Conservation (phyloP, 1,140 invertebrate genomes). For the Nixonia krombeini region DNA sequence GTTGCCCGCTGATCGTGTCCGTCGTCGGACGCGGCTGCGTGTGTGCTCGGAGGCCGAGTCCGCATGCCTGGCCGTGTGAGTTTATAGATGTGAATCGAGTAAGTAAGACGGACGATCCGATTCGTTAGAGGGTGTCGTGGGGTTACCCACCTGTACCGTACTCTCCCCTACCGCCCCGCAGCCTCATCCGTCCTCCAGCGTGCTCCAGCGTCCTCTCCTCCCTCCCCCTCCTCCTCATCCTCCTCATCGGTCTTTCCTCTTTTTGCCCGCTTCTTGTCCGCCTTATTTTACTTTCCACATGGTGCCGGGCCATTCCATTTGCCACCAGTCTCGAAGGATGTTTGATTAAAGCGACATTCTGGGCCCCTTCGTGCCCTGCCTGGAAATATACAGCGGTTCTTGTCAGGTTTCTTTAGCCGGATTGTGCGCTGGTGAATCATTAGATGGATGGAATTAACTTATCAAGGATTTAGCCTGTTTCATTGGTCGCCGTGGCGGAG, state of each 20-base stretch:
- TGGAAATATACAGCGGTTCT: slow-evolving; percentile 4
- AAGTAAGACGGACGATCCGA: slow-evolving; percentile 64
- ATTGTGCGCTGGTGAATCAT: not conserved
- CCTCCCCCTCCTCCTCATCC: slow-evolving; percentile 32
- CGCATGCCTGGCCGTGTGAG: slow-evolving; percentile 44
- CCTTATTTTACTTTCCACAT: slow-evolving; percentile 35
- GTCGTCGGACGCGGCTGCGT: slow-evolving; percentile 41
- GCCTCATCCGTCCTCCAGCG: too few species aligned
- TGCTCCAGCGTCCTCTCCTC: too few species aligned
- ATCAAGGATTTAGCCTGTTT: slow-evolving; percentile 1
- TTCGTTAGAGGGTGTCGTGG: slow-evolving; percentile 62
- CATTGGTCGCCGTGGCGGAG: not conserved
- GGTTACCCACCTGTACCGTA: slow-evolving; percentile 59
- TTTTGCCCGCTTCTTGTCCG: slow-evolving; percentile 1
- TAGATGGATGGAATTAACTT: slow-evolving; percentile 12
- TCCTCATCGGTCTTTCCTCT: slow-evolving; percentile 25
- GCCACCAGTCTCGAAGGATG: slow-evolving; percentile 36
- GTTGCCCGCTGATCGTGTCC: slow-evolving; percentile 61
- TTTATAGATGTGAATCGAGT: slow-evolving; percentile 54
- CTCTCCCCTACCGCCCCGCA: slow-evolving; percentile 32
- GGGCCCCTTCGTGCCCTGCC: slow-evolving; percentile 4
- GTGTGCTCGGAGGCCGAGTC: slow-evolving; percentile 17
- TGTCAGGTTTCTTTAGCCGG: slow-evolving; percentile 7
- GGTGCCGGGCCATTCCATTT: slow-evolving; percentile 37
- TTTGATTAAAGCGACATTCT: slow-evolving; percentile 39